Evolutionary conservation across 2,113 vertebrate species (phyloP), one percentile per base, ranked within the genome.

Genomic region (Otus sunia): DNA sequence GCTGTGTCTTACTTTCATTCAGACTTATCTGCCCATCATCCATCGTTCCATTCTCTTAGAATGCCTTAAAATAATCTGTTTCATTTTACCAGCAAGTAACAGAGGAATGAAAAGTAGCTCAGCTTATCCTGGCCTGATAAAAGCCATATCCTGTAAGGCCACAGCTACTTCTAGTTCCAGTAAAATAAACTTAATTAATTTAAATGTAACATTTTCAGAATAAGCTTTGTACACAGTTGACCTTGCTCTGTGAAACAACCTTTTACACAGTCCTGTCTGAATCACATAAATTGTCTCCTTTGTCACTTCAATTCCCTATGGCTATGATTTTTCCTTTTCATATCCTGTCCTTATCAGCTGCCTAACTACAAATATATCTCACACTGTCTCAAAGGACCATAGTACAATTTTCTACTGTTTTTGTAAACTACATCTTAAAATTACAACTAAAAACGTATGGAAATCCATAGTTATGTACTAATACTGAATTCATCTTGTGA

Each of bases 121-220:
- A 89, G 39, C 5, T 82, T 72, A 56, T 6, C 53, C 77, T 26
- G 49, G 62, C 10, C 81, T 91, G 73, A 87, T 50, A 95, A 86
- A 88, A 92, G 66, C 34, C 49, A 63, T 16, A 53, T 9, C 19
- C 22, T 16, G 50, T 16, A 63, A 50, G 36, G 71, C 64, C 7
- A 7, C 53, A 66, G n/a, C 19, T 63, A 23, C 36, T 73, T 39
- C 3, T 1, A 66, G n/a, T 29, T 85, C 52, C 62, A 76, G 53
- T 79, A 76, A 82, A 92, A 92, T 27, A 53, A 91, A 68, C 43
- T 43, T 64, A 82, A 85, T 81, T 82, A 78, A 94, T 71, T 92
- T 21, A 81, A 82, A 90, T 25, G 5, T 2, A 89, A 20, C 47
- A 14, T 47, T 78, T 89, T 36, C 86, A 91, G 75, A 58, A 80